Evolutionary conservation across 2,888 invertebrate genomes (phyloP).

Genomic region (Spilarctia lutea): DNA sequence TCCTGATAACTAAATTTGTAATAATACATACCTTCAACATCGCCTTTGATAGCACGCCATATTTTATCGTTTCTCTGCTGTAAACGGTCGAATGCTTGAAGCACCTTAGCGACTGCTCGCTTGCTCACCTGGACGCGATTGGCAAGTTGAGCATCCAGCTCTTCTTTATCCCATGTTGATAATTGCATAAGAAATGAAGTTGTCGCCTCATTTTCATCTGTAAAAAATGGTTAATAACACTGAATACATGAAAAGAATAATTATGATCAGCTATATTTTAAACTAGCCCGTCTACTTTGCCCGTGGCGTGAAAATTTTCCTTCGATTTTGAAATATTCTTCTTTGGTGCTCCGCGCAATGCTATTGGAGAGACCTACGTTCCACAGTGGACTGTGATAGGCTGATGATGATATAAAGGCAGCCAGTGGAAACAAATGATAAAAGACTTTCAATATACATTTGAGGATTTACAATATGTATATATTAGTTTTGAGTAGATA

Average conservation of each 20-base stretch:
- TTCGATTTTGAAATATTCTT: no score
- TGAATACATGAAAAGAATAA: background rate
- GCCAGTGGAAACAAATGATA: background rate
- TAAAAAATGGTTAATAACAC: background rate
- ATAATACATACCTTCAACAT: slow-evolving; percentile 86
- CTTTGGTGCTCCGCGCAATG: no score
- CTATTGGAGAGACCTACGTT: no score
- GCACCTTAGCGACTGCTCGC: slow-evolving; percentile 97
- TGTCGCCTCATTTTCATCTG: slow-evolving; percentile 98
- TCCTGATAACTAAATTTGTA: background rate
- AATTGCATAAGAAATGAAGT: slow-evolving; percentile 98
- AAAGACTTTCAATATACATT: no score
- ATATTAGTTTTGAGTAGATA: no score
- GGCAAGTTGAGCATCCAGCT: slow-evolving; percentile 97
- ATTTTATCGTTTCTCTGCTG: slow-evolving; percentile 98
- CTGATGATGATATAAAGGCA: no score
- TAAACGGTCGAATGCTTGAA: slow-evolving; percentile 98
- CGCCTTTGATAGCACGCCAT: slow-evolving; percentile 94
- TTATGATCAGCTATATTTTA: background rate
- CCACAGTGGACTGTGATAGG: no score
- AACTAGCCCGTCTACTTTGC: no score
- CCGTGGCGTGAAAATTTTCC: no score
- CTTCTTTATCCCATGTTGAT: slow-evolving; percentile 99
- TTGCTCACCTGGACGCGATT: slow-evolving; percentile 98
- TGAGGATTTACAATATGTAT: no score